Conservation (phyloP, 2,797 vertebrate species). For the Phylloscopus collybita region DNA sequence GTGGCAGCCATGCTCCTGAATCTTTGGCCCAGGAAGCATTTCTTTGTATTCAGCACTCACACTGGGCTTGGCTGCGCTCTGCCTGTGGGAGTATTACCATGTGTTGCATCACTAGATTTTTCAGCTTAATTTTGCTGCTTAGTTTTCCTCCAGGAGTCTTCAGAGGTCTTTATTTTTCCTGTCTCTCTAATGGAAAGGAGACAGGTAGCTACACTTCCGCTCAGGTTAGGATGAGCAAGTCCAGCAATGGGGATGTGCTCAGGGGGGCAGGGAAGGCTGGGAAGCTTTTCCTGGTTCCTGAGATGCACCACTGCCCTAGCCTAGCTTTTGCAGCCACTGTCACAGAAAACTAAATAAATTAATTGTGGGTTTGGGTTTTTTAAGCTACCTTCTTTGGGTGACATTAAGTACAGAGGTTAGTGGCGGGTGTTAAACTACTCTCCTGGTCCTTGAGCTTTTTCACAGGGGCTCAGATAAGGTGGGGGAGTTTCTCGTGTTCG, state of each 20-base stretch:
- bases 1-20: neutral
- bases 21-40: neutral
- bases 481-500: neutral
- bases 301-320: neutral
- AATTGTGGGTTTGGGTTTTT: neutral
- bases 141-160: neutral
- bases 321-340: neutral
- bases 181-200: neutral
- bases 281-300: neutral
- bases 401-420: neutral
- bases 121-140: neutral
- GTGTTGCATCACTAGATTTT: neutral
- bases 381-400: neutral
- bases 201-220: neutral
- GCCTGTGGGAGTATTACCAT: neutral
- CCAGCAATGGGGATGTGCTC: fast-evolving
- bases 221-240: neutral
- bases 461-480: neutral
- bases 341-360: neutral
- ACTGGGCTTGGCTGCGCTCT: neutral
- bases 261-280: fast-evolving
- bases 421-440: neutral
- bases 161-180: neutral
- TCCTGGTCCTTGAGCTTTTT: neutral
- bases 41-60: neutral